phyloP scores from a whole-genome alignment of 2,113 vertebrate species.

The Oplegnathus fasciatus region DNA sequence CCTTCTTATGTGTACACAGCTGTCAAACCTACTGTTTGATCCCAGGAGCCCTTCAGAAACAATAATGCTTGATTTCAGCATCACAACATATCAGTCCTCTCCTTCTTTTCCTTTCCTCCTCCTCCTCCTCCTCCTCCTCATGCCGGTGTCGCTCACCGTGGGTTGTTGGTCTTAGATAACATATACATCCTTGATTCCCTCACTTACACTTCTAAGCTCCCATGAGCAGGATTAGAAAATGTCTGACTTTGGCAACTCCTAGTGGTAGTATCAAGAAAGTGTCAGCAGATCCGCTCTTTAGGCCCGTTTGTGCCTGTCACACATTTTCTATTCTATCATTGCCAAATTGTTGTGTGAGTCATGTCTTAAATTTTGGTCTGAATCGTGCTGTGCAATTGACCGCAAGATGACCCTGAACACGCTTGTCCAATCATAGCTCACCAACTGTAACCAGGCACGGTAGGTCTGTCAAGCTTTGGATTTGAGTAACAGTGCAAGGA shows the following conservation, averaged over 20 bases:
- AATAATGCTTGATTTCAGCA: slow-evolving; percentile 39
- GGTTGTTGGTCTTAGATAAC: slow-evolving; percentile 8
- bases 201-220: not conserved
- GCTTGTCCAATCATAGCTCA: too few species aligned
- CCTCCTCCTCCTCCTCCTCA: not conserved
- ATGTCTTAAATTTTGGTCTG: too few species aligned
- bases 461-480: too few species aligned
- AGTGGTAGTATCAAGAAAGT: not conserved
- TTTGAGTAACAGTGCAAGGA: too few species aligned
- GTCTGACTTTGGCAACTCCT: not conserved
- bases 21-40: slow-evolving; percentile 21
- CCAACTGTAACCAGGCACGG: too few species aligned
- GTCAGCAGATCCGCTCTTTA: not conserved
- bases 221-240: not conserved
- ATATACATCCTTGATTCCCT: not conserved
- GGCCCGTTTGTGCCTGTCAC: not conserved
- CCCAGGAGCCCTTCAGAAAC: slow-evolving; percentile 7
- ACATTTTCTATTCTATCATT: not conserved
- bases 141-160: not conserved
- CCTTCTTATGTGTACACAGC: slow-evolving; percentile 19
- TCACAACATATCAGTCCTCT: slow-evolving; percentile 29
- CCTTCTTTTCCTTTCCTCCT: slow-evolving; percentile 24
- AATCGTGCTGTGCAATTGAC: not conserved
- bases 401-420: too few species aligned
- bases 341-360: not conserved